Evolutionary conservation across 2,888 invertebrate species (phyloP).

Genomic region (Dolichomitus sp.): DNA sequence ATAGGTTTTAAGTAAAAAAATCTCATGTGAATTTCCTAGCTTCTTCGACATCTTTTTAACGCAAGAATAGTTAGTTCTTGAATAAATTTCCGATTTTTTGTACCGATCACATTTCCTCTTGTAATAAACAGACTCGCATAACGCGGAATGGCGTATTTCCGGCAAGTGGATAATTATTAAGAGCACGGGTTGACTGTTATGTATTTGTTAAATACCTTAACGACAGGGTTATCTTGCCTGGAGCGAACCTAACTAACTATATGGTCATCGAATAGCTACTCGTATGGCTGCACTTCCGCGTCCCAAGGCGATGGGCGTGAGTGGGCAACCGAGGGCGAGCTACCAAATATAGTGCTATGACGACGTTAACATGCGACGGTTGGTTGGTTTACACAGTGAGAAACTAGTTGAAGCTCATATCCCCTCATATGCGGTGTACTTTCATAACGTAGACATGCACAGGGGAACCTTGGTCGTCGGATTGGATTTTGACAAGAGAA

Average conservation of each 20-base stretch:
- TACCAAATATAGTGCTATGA: constrained; percentile 9
- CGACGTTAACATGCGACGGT: constrained; percentile 17
- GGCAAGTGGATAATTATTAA: no score
- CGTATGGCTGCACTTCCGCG: not conserved
- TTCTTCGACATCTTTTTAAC: no score
- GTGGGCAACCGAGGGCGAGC: not conserved
- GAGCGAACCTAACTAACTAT: not conserved
- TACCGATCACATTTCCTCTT: no score
- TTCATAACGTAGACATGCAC: not conserved
- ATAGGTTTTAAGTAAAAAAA: no score
- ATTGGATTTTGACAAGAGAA: constrained; percentile 14
- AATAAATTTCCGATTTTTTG: no score
- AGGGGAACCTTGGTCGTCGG: constrained; percentile 6
- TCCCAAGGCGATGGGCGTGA: constrained; percentile 1
- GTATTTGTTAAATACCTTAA: not conserved
- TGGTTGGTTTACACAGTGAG: constrained; percentile 15
- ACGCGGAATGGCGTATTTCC: no score
- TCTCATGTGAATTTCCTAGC: no score
- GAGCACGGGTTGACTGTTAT: no score
- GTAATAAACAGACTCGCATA: no score
- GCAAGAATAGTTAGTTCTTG: no score
- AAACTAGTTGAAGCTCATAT: not conserved
- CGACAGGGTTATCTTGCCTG: not conserved
- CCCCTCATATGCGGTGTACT: not conserved
- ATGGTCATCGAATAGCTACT: not conserved